Evolutionary conservation across 2,797 vertebrate species (phyloP), one percentile per base, ranked within the genome.

Genomic region (Pangasius mekongensis): DNA sequence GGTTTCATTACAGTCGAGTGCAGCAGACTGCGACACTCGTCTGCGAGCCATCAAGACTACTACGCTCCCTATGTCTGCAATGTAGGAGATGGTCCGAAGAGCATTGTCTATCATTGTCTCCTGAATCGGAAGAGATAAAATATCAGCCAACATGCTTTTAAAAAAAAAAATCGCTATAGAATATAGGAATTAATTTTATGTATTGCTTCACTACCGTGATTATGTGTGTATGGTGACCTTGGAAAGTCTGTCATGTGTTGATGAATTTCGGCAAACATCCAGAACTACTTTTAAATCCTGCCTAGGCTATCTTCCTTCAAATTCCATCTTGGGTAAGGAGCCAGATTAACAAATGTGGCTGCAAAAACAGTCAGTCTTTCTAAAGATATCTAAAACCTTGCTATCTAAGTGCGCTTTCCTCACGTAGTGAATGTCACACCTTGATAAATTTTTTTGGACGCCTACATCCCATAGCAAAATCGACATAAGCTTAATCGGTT

Each of bases 21-120:
- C 97, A 22, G 97, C 97, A 0, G 97, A 94, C 18, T 97, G 94
- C 1, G 98, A 97, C 97, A 98, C 96, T 71, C 97, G 97, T 86
- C 97, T 96, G 1, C 98, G 95, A 0, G 98, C 98, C 98, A 99
- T 99, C 89, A 99, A 93, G 83, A 99, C 98, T 92, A 99, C 98
- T 0, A 99, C 98, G 89, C 97, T 99, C 0, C 98, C 98, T 0
- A 99, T 99, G 92, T 99, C 98, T 0, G 98, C 98, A 0, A 99
- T 99, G 80, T 99, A 99, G 0, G 98, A 99, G 94, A 99, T 99
- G 66, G 98, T 99, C 87, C 98, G 96, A 93, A 99, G 94, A 0
- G 98, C 97, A 0, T 98, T 98, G 94, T 99, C 98, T 98, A 99
- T 99, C 97, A 99, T 98, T 0, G 98, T 97, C 76, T 99, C 98